Evolutionary conservation across 2,888 invertebrate species (phyloP), one percentile per base, ranked within the genome.

Genomic region (Drosophila antonietae): DNA sequence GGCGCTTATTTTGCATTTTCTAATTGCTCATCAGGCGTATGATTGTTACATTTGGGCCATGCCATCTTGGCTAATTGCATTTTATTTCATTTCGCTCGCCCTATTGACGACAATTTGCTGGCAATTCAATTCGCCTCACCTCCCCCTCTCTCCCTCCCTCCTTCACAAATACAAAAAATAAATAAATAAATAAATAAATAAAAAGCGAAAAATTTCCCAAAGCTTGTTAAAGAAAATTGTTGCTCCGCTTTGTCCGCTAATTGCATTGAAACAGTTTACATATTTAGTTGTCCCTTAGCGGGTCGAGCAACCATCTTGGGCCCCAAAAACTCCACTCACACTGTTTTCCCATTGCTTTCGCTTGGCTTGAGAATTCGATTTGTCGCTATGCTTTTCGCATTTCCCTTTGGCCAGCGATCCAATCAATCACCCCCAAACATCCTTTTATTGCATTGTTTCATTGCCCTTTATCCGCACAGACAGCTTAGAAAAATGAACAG

Each of bases 11-110:
- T 80, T 75, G 73, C 75, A 82, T 89, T 88, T 78, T 73, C 64
- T 80, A 80, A 82, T 89, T 85, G 85, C 83, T 80, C 88, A 82
- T 85, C 73, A 82, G 85, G 53, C 68, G 67, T 64, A 56, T 69
- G 72, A 81, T 88, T 88, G 69, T 78, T 74, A 53, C 51, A 61
- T 61, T 66, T 66, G 53, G 65, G 56, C 41, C 56, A 18, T 14
- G 56, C 31, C 55, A 56, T 31, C 41, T 64, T 76, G 61, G 37
- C 67, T 73, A 80, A 71, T 80, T 74, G 71, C 74, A 80, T 75
- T 75, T 72, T 60, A 78, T 80, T 78, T 64, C 61, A 78, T 75
- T 81, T 78, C 49, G 41, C 43, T 37, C 46, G 64, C 59, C 62
- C 58, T 68, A 72, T 78, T 75, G 65, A 51, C 68, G 39, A 68